Evolutionary conservation across 2,797 vertebrate species (phyloP).

Genomic region (Denticeps clupeoides): DNA sequence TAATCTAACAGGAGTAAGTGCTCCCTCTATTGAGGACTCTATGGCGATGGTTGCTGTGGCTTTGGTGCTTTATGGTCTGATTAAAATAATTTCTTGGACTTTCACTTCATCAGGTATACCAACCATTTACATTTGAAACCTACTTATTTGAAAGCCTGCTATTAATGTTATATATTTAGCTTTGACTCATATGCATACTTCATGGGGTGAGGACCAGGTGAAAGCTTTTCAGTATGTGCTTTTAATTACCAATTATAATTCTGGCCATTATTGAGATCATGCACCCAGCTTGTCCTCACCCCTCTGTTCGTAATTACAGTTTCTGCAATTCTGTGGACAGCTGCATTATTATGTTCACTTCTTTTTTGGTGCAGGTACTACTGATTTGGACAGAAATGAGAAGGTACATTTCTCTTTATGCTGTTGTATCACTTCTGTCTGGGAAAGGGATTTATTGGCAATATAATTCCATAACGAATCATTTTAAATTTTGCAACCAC

Average conservation of each 20-base stretch:
- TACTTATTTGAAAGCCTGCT: no score
- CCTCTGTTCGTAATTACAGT: no score
- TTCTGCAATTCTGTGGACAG: no score
- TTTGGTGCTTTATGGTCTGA: constrained; percentile 63
- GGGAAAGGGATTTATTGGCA: not conserved
- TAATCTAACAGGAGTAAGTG: constrained; percentile 48
- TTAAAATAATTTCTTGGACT: constrained; percentile 57
- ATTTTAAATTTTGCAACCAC: not conserved
- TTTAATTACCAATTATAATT: no score
- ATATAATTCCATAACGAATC: not conserved
- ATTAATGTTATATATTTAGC: no score
- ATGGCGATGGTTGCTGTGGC: constrained; percentile 75
- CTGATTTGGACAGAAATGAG: constrained; percentile 22
- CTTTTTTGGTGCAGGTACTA: constrained; percentile 28
- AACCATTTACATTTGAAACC: no score
- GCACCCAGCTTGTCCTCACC: no score
- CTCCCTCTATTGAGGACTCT: constrained; percentile 67
- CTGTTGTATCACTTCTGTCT: not conserved
- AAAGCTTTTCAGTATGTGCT: no score
- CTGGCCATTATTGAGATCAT: no score
- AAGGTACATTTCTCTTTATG: constrained; percentile 38
- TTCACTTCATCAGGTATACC: constrained; percentile 48
- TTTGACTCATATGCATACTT: no score
- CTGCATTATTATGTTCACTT: no score
- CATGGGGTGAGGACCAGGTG: no score